Base-by-base conservation (phyloP, 2,888 invertebrate species). In the Eristalinus aeneus region DNA sequence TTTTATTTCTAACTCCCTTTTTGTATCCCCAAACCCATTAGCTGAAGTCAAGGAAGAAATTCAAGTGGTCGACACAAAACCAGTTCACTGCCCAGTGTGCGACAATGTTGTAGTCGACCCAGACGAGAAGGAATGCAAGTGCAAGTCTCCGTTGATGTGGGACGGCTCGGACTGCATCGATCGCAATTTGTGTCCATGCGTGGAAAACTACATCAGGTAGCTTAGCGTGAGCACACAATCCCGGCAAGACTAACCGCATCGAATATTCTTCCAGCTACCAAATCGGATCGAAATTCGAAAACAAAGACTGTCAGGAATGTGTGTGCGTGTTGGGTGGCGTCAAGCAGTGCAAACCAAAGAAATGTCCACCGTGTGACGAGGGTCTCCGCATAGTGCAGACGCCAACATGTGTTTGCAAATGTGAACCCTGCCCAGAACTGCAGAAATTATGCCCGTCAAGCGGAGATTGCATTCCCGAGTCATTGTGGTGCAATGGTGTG, bases 401-500 rank as follows among this genome's bases (percentile, higher is more conserved):
- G 0, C 92, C 94, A 11, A 91, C 94, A 0, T 97, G 97, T 90
- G 94, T 94, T 20, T 97, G 97, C 89, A 90, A 93, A 1, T 97
- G 97, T 91, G 94, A 95, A 89, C 94, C 95, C 0, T 97, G 97
- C 89, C 94, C 95, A 0, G 90, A 91, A n/a, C 94, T 94, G 22
- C 94, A 95, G 16, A 94, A 93, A 58, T 93, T 96, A 27, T 97
- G 97, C 89, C 95, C 95, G 1, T 96, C 96, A 0, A 96, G 95
- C 90, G 95, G 95, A 79, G 93, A 95, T 68, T 97, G 97, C 89
- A 94, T 97, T 16, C 93, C 95, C 0, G 93, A 94, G 53, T 92
- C 94, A 0, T 93, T 94, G 11, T 97, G 97, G 97, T 97, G 97
- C 90, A 95, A 97, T 90, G 97, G 97, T 0, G 93, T 96, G 0